Evolutionary conservation across 2,888 invertebrate species (phyloP).

Genomic region (Hemaris fuciformis): DNA sequence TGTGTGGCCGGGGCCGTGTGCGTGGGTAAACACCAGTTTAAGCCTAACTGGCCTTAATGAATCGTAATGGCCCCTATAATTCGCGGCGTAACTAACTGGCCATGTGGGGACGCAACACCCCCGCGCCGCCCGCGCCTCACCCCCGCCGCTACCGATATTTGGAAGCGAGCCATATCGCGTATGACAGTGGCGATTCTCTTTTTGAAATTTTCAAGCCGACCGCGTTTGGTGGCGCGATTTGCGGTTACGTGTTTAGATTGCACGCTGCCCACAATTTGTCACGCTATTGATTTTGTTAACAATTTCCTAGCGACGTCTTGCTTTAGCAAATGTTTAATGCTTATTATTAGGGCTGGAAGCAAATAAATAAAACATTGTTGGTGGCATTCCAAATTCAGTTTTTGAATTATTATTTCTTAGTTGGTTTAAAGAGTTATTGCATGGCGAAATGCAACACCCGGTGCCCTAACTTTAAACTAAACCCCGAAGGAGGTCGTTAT

Average conservation of each 20-base stretch:
- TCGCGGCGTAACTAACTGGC: constrained; percentile 83
- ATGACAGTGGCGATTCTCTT: constrained; percentile 76
- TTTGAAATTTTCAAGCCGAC: constrained; percentile 72
- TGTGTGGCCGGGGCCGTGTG: constrained; percentile 53
- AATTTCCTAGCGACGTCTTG: neutral
- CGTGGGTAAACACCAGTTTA: constrained; percentile 81
- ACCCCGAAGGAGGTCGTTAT: constrained; percentile 76
- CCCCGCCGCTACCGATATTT: constrained; percentile 50
- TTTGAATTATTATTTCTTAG: constrained; percentile 20
- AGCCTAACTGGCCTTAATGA: constrained; percentile 83
- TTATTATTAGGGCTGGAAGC: neutral
- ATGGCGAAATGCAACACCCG: constrained; percentile 58
- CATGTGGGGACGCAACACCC: constrained; percentile 66
- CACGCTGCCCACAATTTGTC: constrained; percentile 48
- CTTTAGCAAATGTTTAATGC: neutral
- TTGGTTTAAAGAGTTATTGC: constrained; percentile 43
- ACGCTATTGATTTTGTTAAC: constrained; percentile 25
- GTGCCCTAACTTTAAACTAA: constrained; percentile 76
- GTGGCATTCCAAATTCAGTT: neutral
- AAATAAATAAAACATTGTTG: neutral
- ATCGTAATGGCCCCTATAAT: constrained; percentile 83
- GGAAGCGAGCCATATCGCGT: constrained; percentile 78
- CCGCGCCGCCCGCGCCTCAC: constrained; percentile 31
- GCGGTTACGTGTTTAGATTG: constrained; percentile 72
- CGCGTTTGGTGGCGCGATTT: constrained; percentile 64